Base-by-base conservation (phyloP, 1,140 invertebrate species). In the Anagrus nilaparvatae region DNA sequence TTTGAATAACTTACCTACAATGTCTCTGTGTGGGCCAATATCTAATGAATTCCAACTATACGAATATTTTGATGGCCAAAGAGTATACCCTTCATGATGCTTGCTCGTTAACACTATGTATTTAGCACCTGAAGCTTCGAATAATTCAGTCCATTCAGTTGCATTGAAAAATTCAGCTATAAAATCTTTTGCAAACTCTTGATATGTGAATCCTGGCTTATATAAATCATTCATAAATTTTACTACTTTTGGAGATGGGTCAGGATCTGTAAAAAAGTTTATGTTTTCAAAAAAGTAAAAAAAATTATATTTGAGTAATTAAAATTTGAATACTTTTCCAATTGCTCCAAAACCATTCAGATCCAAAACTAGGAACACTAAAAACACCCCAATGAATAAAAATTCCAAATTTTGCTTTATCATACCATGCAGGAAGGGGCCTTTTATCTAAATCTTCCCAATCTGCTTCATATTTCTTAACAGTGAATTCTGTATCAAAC, bases 341-440 rank as follows among this genome's bases (percentile, higher is more conserved):
- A 56, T 81, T 70, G 2, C 63, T 71, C 87, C 87, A 92, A 63
- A 91, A 92, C 89, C 88, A 93, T 71, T 91, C 89, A 2, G 78
- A 79, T 0, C 77, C 75, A 62, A 79, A 86, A 48, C 83, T 81
- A 1, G 90, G 91, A 1, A 95, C 92, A 1, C 86, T 82, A 55
- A 82, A 96, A 0, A 96, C 82, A 3, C 92, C 91, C 86, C 90
- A 96, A 54, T 96, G 91, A 28, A 94, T 69, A 56, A 95, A 95
- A 44, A 95, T 92, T 13, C 91, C 91, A 48, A 96, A 72, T 70
- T 95, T 95, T 1, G 77, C 81, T 36, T 87, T 70, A 54, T 93
- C 90, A 55, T 86, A 96, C 92, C 91, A 96, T 8, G 52, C 13
- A 1, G 93, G 93, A 30, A 93, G 52, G 1, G 84, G 83, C 33